Evolutionary conservation across 2,888 invertebrate genomes (phyloP), one percentile per base, ranked within the genome.

Genomic region (Loripinus fragilis): DNA sequence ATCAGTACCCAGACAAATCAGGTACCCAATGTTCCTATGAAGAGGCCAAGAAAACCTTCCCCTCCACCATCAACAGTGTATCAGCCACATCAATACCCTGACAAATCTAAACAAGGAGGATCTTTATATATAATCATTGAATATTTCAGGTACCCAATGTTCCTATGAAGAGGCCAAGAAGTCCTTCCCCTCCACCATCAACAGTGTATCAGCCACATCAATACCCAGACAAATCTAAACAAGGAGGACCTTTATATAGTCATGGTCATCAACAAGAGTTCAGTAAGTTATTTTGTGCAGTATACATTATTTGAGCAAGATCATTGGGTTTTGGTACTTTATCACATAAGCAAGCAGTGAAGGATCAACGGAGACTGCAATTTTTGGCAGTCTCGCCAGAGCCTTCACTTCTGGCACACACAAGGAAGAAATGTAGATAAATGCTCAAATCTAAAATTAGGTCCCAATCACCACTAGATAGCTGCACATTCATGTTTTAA

Each of bases 171-270:
- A 78, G 92, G 75, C 86, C 86, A 17, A 85, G 92, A 17, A 91
- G 90, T 67, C 92, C 93, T 0, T 91, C 92, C 2, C 92, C 93
- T 0, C 89, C 92, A 0, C 89, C 91, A 0, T 76, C 89, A 3
- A 82, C 91, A 10, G 82, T 85, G 2, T 91, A 90, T 71, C 88
- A 88, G 64, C 88, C 88, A 64, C 86, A 88, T 68, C 86, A 87
- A 33, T 89, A 85, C 68, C 81, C 85, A 8, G 81, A 74, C 25
- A 79, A 85, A 23, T 50, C 78, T 30, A 88, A 88, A 52, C 78
- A 86, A 23, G 69, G 81, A 15, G 79, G 82, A 25, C 74, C 73
- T 20, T 80, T 74, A 79, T 81, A 82, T 73, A 86, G 80, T 33
- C 87, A 85, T 55, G 72, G 70, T 5, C 79, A 83, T 35, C 78